These are phyloP conservation scores for Arctocebus calabarensis DNA, from an alignment of 2,797 vertebrate species.

Conservation along the genomic window DNA sequence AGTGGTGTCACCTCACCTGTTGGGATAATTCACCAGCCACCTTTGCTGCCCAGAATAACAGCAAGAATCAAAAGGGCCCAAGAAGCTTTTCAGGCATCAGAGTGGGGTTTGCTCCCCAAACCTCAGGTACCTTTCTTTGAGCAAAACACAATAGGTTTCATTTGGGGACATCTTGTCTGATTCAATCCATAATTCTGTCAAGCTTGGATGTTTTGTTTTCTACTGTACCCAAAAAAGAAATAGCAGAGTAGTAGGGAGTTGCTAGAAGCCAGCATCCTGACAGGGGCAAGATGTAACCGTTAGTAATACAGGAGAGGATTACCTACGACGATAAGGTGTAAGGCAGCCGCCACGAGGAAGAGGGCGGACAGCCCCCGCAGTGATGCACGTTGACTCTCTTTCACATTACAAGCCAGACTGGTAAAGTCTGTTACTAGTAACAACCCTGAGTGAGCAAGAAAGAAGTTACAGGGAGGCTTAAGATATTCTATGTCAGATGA, in stretches of 20 bases:
- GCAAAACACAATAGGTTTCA: neutral
- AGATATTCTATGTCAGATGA: neutral
- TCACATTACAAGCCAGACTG: no score
- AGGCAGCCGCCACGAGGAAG: rapidly evolving
- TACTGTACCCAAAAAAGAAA: neutral
- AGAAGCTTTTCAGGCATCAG: neutral
- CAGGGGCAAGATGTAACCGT: neutral
- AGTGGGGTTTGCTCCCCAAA: neutral
- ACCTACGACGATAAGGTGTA: rapidly evolving
- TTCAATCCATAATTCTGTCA: neutral
- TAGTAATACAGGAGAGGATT: neutral
- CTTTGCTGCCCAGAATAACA: neutral
- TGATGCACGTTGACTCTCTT: neutral
- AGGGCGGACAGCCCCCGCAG: rapidly evolving
- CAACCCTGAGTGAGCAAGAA: neutral
- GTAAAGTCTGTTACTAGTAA: neutral
- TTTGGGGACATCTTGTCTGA: neutral
- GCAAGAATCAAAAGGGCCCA: neutral
- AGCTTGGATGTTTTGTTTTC: neutral
- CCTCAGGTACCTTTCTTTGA: neutral
- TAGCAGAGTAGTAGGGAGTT: no score
- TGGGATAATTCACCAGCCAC: neutral
- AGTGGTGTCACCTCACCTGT: neutral
- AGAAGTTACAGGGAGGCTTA: neutral
- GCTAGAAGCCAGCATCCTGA: neutral